Evolutionary conservation across 2,113 vertebrate species (phyloP).

Genomic region (Heptranchias perlo): DNA sequence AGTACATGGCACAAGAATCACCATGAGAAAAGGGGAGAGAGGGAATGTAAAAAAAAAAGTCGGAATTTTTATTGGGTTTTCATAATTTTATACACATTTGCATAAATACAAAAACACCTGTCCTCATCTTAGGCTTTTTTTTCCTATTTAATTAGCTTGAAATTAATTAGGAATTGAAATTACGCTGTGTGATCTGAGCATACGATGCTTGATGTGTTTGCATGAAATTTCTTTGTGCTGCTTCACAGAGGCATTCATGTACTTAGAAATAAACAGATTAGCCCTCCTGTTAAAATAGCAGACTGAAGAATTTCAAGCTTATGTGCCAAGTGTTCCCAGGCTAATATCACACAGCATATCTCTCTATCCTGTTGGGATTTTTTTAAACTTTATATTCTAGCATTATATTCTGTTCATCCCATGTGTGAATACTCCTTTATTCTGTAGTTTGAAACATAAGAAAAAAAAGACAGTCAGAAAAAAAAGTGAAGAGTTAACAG

Average conservation of each 20-base stretch:
- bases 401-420: neutral
- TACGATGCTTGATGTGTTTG: neutral
- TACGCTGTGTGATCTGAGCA: neutral
- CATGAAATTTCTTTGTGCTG: neutral
- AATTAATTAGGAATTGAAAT: slow-evolving; percentile 4
- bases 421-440: neutral
- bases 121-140: neutral
- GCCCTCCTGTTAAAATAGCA: neutral
- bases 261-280: slow-evolving; percentile 1
- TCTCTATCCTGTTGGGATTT: neutral
- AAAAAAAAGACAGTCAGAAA: neutral
- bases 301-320: neutral
- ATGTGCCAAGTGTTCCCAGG: neutral
- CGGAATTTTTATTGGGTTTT: neutral
- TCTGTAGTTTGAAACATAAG: neutral
- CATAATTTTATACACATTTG: neutral
- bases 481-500: neutral
- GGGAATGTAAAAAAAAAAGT: neutral
- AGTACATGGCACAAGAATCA: neutral
- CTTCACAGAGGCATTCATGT: neutral
- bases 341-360: neutral
- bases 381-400: neutral
- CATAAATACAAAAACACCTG: neutral
- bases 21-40: neutral
- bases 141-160: neutral